Evolutionary conservation across 2,797 vertebrate genomes (phyloP).

Genomic region (Hydrolagus colliei): DNA sequence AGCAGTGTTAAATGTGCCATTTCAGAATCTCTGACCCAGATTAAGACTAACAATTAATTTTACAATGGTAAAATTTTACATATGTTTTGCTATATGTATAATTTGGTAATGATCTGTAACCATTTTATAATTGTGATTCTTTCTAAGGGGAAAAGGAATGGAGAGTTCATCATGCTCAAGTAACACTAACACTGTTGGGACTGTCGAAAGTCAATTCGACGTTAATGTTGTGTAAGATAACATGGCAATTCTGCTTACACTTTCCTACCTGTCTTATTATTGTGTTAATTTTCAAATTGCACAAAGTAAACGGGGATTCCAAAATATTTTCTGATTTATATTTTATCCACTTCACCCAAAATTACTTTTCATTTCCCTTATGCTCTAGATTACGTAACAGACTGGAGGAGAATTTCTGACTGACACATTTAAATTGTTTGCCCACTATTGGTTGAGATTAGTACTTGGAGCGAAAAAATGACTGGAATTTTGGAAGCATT

Average conservation of each 20-base stretch:
- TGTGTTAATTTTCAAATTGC: slow-evolving; percentile 3
- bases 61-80: neutral
- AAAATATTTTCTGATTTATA: neutral
- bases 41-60: neutral
- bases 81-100: too few relatives aligned
- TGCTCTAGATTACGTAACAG: too few relatives aligned
- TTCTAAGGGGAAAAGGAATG: too few relatives aligned
- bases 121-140: too few relatives aligned
- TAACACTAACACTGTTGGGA: too few relatives aligned
- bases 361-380: neutral
- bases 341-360: neutral
- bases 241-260: neutral
- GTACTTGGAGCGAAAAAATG: neutral
- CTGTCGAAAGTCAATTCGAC: too few relatives aligned
- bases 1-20: neutral
- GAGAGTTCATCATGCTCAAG: too few relatives aligned
- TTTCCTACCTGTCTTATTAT: neutral
- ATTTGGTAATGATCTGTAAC: too few relatives aligned
- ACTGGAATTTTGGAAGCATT: neutral
- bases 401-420: neutral
- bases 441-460: neutral
- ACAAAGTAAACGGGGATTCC: neutral
- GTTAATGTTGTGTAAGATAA: neutral
- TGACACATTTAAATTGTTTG: neutral
- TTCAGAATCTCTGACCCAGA: neutral